Conservation (phyloP, 2,888 invertebrate species). For the Protonemura montana region DNA sequence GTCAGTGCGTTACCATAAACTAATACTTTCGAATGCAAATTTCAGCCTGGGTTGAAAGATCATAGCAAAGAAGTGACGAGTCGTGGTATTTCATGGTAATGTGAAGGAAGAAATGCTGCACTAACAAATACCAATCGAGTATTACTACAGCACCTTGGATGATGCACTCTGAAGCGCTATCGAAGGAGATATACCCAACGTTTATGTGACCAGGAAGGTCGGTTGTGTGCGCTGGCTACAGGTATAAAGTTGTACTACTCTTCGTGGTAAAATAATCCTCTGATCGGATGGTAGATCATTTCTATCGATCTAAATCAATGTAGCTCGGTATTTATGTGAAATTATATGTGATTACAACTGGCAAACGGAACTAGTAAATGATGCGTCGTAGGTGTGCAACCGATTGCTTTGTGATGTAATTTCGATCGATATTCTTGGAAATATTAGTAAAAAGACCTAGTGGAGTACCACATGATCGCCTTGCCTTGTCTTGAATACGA, state of each 20-base stretch:
- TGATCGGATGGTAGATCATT: not conserved
- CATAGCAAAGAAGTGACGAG: not conserved
- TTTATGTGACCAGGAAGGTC: not conserved
- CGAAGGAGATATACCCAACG: not conserved
- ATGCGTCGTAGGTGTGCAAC: not conserved
- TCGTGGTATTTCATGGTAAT: not conserved
- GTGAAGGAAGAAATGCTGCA: not conserved
- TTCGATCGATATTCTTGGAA: not conserved
- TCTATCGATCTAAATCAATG: not conserved
- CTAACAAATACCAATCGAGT: not conserved
- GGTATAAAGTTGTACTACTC: not conserved
- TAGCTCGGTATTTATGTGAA: not conserved
- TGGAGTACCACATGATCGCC: not conserved
- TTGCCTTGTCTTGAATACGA: not conserved
- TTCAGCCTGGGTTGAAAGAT: not conserved
- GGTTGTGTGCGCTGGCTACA: not conserved
- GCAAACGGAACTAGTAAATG: not conserved
- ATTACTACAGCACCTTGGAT: not conserved
- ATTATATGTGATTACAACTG: not conserved
- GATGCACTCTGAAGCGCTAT: not conserved
- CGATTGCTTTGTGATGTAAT: not conserved
- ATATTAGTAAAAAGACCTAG: not conserved
- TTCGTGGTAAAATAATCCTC: not conserved
- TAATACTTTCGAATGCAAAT: slow-evolving; percentile 3
- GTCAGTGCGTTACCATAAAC: not conserved